phyloP scores from a whole-genome alignment of 2,888 invertebrate species.

The Chydorus sphaericus region DNA sequence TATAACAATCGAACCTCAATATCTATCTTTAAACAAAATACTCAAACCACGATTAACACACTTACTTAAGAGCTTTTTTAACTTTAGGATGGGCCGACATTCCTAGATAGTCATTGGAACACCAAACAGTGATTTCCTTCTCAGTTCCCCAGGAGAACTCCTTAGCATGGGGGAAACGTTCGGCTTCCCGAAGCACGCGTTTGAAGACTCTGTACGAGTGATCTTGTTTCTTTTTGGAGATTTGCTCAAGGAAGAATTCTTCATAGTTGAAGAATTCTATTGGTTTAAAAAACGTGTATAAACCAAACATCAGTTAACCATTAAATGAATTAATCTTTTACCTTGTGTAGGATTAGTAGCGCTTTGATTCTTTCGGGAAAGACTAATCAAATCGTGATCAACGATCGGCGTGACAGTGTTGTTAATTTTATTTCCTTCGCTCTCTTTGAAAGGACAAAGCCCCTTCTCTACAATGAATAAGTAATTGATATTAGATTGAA shows the following conservation, averaged over 20 bases:
- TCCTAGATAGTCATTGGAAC: slow-evolving; percentile 94
- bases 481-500: no score
- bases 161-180: slow-evolving; percentile 69
- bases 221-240: slow-evolving; percentile 81
- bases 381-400: background rate
- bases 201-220: slow-evolving; percentile 91
- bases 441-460: background rate
- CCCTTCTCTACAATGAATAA: no score
- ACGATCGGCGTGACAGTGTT: background rate
- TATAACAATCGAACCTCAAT: no score
- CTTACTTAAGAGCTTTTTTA: slow-evolving; percentile 56
- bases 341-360: no score
- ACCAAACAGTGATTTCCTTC: slow-evolving; percentile 91
- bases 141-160: slow-evolving; percentile 68
- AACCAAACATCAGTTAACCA: no score
- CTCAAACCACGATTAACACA: no score
- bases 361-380: background rate
- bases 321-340: no score
- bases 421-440: background rate
- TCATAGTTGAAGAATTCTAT: slow-evolving; percentile 45
- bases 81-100: slow-evolving; percentile 86
- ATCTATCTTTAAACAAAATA: no score
- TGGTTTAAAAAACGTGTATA: no score
- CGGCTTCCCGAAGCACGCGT: slow-evolving; percentile 78
- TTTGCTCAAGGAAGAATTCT: slow-evolving; percentile 74